phyloP scores from a whole-genome alignment of 2,888 invertebrate species.

The Plusia festucae region DNA sequence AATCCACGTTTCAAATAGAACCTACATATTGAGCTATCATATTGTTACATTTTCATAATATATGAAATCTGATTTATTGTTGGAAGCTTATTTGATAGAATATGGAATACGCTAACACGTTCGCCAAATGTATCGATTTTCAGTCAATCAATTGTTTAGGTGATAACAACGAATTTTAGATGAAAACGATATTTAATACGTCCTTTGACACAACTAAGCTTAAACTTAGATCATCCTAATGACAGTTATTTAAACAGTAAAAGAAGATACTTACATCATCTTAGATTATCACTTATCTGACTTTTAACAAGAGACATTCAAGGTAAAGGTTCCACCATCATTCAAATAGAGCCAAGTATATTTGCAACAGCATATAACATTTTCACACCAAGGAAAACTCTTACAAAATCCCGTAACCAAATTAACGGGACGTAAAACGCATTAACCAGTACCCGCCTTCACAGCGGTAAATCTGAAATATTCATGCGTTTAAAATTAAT shows the following conservation, averaged over 20 bases:
- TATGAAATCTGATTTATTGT: constrained; percentile 16
- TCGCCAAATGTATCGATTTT: constrained; percentile 8
- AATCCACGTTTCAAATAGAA: not conserved
- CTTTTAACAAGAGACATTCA: too few relatives aligned
- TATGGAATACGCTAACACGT: constrained; percentile 18
- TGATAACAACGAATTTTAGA: not conserved
- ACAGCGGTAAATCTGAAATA: constrained; percentile 54
- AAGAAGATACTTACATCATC: too few relatives aligned
- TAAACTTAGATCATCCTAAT: not conserved
- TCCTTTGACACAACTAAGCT: not conserved
- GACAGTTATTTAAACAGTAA: too few relatives aligned
- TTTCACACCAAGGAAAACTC: constrained; percentile 30
- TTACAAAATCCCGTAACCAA: constrained; percentile 43
- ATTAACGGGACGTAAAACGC: constrained; percentile 58
- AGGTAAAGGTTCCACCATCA: not conserved
- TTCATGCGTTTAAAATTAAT: constrained; percentile 59
- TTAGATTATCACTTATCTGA: too few relatives aligned
- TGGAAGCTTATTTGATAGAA: constrained; percentile 32
- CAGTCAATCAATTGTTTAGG: not conserved
- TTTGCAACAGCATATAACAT: constrained; percentile 17
- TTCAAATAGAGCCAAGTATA: not conserved
- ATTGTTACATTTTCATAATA: constrained; percentile 20
- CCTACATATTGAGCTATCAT: constrained; percentile 16
- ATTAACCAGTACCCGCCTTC: constrained; percentile 53
- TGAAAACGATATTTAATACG: not conserved